Conservation (phyloP, 1,140 invertebrate species). For the Xylocopa sonorina region DNA sequence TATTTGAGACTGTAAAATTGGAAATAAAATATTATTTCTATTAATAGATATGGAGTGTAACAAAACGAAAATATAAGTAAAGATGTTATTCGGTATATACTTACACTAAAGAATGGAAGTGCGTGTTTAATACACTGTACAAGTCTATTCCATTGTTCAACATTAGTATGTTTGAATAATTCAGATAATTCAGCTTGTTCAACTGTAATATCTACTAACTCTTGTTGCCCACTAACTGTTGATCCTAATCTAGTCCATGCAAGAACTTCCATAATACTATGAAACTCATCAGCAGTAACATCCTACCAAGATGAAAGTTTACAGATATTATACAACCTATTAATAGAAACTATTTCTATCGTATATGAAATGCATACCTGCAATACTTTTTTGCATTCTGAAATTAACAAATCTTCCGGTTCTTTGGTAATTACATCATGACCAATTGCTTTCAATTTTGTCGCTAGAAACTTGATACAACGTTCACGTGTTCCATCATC, state of each 20-base stretch:
- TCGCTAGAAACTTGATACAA: conserved; percentile 93
- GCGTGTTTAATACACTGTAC: conserved; percentile 93
- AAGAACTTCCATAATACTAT: conserved; percentile 93
- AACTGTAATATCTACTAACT: conserved; percentile 92
- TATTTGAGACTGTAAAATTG: conserved; percentile 87
- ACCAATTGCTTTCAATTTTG: conserved; percentile 91
- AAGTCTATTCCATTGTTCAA: conserved; percentile 90
- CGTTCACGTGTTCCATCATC: conserved; percentile 91
- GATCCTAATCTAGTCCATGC: conserved; percentile 90
- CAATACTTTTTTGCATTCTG: conserved; percentile 93
- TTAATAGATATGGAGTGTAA: background rate
- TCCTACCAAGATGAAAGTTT: conserved; percentile 83
- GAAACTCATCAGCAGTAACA: conserved; percentile 95
- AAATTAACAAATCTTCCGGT: conserved; percentile 92
- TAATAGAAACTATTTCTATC: background rate
- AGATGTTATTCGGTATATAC: conserved; percentile 71
- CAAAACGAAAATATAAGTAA: too few relatives aligned
- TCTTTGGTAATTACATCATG: conserved; percentile 92
- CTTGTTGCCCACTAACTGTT: conserved; percentile 91
- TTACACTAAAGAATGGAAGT: conserved; percentile 93
- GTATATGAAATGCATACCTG: conserved; percentile 81
- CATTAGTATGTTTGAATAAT: conserved; percentile 90
- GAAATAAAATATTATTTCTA: background rate
- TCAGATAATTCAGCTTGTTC: conserved; percentile 90
- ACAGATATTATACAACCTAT: conserved; percentile 16